Evolutionary conservation across 1,140 invertebrate species (phyloP).

Genomic region (Micrasema longulum): DNA sequence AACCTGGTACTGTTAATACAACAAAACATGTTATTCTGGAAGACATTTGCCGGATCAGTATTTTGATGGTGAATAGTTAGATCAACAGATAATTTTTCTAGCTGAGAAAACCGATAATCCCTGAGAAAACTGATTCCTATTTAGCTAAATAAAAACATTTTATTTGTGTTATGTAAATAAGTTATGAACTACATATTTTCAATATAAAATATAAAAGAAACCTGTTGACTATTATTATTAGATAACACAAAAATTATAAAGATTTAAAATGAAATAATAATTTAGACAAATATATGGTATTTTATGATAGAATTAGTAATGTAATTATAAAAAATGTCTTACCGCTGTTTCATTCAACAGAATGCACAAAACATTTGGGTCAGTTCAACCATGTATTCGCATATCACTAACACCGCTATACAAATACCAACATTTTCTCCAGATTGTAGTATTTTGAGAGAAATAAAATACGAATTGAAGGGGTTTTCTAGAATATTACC

Average conservation of each 20-base stretch:
- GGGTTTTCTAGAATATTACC: slow-evolving; percentile 8
- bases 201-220: no score
- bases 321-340: not conserved
- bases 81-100: not conserved
- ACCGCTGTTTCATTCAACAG: not conserved
- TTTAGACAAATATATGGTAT: not conserved
- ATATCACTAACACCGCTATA: not conserved
- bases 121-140: not conserved
- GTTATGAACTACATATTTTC: no score
- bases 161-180: not conserved
- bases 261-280: not conserved
- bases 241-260: not conserved
- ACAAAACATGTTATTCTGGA: not conserved
- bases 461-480: not conserved
- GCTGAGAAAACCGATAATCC: not conserved
- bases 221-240: no score
- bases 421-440: not conserved
- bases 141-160: not conserved
- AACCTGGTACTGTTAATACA: not conserved
- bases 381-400: not conserved
- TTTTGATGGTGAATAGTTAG: not conserved
- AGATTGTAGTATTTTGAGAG: not conserved
- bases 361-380: no score
- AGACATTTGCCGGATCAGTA: not conserved
- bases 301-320: not conserved